Percentiles rank a stretch among this genome's conserved stretches.
These are phyloP conservation scores for Heterocephalus glaber DNA, from an alignment of 2,113 vertebrate species.

Conservation along the genomic window DNA sequence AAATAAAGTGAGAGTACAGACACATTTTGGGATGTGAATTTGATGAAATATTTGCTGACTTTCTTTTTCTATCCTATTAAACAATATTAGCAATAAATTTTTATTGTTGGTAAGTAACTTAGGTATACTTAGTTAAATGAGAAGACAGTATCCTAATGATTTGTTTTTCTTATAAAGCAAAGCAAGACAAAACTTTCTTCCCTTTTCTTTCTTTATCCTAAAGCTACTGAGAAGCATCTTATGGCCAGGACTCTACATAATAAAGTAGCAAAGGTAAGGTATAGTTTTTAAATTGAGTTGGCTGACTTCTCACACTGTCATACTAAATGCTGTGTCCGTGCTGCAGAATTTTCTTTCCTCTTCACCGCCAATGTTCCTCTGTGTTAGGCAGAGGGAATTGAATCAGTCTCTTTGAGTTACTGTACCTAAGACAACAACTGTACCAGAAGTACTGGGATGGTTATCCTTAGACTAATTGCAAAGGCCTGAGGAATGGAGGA, in stretches of 20 bases:
- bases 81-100: neutral
- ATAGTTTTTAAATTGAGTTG: neutral
- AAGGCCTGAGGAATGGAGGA: neutral
- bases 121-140: slow-evolving; percentile 38
- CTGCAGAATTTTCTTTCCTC: neutral
- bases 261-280: neutral
- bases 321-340: neutral
- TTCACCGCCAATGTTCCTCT: neutral
- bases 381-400: neutral
- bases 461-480: neutral
- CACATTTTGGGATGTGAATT: neutral
- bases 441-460: neutral
- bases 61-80: slow-evolving; percentile 41
- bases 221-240: neutral
- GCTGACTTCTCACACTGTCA: neutral
- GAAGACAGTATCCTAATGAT: neutral
- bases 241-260: neutral
- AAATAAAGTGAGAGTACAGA: slow-evolving; percentile 38
- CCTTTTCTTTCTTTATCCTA: neutral
- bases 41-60: neutral
- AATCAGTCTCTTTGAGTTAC: neutral
- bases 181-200: neutral
- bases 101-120: neutral
- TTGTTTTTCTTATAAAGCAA: slow-evolving; percentile 31
- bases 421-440: neutral